Percentiles rank a stretch among this genome's conserved stretches.
phyloP scores from a whole-genome alignment of 2,113 vertebrate genomes.

The Paramormyrops kingsleyae region DNA sequence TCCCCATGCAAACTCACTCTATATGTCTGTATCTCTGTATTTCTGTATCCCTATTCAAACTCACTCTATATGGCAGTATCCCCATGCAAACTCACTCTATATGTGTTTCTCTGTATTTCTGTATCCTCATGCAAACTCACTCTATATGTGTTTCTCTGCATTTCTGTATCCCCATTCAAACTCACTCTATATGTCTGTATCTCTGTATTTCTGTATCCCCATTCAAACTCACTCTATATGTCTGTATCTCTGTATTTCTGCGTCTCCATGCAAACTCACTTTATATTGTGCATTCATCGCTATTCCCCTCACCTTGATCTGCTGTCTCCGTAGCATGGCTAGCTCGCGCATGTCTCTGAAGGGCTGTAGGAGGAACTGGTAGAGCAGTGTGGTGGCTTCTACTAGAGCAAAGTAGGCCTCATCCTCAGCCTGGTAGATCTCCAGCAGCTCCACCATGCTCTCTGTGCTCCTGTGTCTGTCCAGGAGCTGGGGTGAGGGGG shows the following conservation, averaged over 20 bases:
- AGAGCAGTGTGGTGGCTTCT: slow-evolving; percentile 88
- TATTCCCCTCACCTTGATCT: slow-evolving; percentile 83
- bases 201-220: neutral
- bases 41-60: neutral
- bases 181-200: neutral
- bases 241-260: neutral
- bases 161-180: too few relatives aligned
- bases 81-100: too few relatives aligned
- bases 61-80: too few relatives aligned
- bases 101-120: too few relatives aligned
- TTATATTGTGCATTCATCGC: neutral
- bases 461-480: slow-evolving; percentile 86
- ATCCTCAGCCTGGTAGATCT: slow-evolving; percentile 88
- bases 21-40: neutral
- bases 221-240: too few relatives aligned
- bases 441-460: slow-evolving; percentile 91
- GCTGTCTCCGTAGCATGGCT: slow-evolving; percentile 88
- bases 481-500: slow-evolving; percentile 63
- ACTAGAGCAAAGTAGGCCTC: slow-evolving; percentile 78
- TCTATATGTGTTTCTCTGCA: too few relatives aligned
- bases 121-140: too few relatives aligned
- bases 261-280: neutral
- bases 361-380: slow-evolving; percentile 92
- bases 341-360: slow-evolving; percentile 97
- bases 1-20: too few relatives aligned